Evolutionary conservation across 2,797 vertebrate species (phyloP).

Genomic region (Scyliorhinus canicula): DNA sequence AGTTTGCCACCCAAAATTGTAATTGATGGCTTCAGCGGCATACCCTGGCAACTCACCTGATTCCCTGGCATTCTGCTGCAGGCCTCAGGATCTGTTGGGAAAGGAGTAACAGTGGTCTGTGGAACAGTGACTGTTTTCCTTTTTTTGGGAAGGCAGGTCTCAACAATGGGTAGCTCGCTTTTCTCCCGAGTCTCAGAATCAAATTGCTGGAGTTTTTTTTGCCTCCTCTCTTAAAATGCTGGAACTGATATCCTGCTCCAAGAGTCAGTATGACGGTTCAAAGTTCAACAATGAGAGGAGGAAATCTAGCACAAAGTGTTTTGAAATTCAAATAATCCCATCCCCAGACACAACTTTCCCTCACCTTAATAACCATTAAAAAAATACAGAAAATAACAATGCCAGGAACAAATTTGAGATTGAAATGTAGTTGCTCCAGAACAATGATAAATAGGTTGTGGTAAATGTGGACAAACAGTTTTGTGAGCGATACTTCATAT

Average conservation of each 20-base stretch:
- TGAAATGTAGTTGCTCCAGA: neutral
- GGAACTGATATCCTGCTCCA: neutral
- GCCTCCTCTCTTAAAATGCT: neutral
- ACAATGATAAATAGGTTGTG: neutral
- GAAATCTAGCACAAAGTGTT: neutral
- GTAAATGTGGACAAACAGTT: neutral
- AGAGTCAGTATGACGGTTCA: neutral
- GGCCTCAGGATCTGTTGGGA: neutral
- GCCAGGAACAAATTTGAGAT: neutral
- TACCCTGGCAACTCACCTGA: neutral
- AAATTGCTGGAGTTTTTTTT: neutral
- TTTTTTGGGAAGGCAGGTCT: neutral
- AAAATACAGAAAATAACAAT: neutral
- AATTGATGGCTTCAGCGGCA: neutral
- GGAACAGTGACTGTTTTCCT: neutral
- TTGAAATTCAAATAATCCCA: neutral
- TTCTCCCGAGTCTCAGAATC: neutral
- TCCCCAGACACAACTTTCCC: neutral
- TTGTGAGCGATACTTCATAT: neutral
- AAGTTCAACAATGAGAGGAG: neutral
- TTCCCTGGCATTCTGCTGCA: neutral
- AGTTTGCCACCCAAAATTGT: too few relatives aligned
- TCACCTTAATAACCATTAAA: neutral
- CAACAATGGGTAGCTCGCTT: neutral
- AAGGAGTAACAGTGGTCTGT: neutral